Conservation (phyloP, 2,888 invertebrate genomes). For the Catonia carolina region DNA sequence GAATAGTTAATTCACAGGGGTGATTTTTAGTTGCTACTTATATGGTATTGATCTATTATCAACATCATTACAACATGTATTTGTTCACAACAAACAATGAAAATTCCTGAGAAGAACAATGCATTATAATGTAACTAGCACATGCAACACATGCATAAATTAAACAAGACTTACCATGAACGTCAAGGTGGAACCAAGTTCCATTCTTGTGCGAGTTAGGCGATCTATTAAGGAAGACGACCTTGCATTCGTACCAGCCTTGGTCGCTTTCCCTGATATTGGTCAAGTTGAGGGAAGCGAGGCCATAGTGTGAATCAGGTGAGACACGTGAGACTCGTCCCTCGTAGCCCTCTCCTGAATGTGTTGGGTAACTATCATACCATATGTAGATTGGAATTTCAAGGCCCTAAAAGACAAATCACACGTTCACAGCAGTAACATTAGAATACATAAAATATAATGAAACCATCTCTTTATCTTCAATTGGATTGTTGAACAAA, state of each 20-base stretch:
- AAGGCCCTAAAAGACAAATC: slow-evolving; percentile 61
- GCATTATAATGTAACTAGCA: too few species aligned
- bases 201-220: slow-evolving; percentile 90
- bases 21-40: too few species aligned
- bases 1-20: too few species aligned
- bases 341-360: slow-evolving; percentile 91
- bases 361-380: slow-evolving; percentile 96
- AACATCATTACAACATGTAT: too few species aligned
- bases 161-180: slow-evolving; percentile 73
- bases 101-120: too few species aligned
- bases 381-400: slow-evolving; percentile 96
- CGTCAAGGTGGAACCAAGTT: slow-evolving; percentile 97
- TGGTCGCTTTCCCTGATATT: slow-evolving; percentile 88
- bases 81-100: too few species aligned
- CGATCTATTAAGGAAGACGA: slow-evolving; percentile 91
- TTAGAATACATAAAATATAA: background rate
- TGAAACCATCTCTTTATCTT: too few species aligned
- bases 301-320: slow-evolving; percentile 80
- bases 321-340: slow-evolving; percentile 85
- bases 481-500: too few species aligned
- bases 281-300: slow-evolving; percentile 92
- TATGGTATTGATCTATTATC: too few species aligned
- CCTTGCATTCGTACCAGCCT: slow-evolving; percentile 94
- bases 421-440: slow-evolving; percentile 8
- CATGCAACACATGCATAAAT: too few species aligned